phyloP scores from a whole-genome alignment of 2,888 invertebrate species.

The Cecidostiba fungosa region DNA sequence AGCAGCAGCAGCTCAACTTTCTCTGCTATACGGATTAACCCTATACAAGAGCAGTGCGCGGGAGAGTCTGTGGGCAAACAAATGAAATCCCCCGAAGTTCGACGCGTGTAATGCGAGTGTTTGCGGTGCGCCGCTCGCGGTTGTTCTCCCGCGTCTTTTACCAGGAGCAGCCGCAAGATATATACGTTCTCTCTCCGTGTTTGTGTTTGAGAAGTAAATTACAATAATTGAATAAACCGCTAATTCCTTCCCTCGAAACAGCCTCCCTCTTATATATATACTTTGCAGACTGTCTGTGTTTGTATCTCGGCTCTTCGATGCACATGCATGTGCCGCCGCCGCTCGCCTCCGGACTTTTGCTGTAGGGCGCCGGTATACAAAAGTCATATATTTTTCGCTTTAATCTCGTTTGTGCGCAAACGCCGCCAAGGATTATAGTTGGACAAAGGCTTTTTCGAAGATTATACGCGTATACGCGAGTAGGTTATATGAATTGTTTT shows the following conservation, averaged over 20 bases:
- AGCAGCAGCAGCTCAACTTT: not conserved
- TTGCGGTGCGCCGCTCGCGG: slow-evolving; percentile 59
- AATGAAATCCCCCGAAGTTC: slow-evolving; percentile 63
- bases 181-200: slow-evolving; percentile 66
- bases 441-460: slow-evolving; percentile 36
- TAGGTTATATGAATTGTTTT: not conserved
- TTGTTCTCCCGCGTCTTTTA: slow-evolving; percentile 49
- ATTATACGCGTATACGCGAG: not conserved
- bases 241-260: slow-evolving; percentile 73
- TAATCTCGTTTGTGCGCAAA: slow-evolving; percentile 39
- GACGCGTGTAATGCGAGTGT: slow-evolving; percentile 60
- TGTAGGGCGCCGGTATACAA: not conserved
- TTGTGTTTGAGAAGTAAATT: slow-evolving; percentile 79
- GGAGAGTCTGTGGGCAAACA: slow-evolving; percentile 54
- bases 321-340: no score
- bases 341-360: not conserved
- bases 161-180: slow-evolving; percentile 37
- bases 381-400: slow-evolving; percentile 49
- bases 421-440: slow-evolving; percentile 29
- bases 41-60: not conserved
- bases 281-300: slow-evolving; percentile 28
- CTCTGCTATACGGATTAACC: not conserved
- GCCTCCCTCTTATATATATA: slow-evolving; percentile 52
- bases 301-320: slow-evolving; percentile 2
- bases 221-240: slow-evolving; percentile 79